Evolutionary conservation across 2,888 invertebrate species (phyloP).

Genomic region (Matsumyia berberina): DNA sequence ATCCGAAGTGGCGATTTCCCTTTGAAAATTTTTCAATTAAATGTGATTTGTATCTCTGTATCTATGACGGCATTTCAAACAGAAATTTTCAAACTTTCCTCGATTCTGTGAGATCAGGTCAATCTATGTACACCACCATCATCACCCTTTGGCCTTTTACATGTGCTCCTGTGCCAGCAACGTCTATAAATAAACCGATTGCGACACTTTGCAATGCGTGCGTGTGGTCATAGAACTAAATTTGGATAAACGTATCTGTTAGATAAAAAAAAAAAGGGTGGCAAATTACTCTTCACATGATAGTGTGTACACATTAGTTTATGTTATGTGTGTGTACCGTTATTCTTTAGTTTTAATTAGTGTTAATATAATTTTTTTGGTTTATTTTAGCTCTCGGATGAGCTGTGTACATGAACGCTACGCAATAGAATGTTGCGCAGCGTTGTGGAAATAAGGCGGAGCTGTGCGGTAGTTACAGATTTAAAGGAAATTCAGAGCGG

Average conservation of each 20-base stretch:
- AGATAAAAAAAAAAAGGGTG: conserved; percentile 26
- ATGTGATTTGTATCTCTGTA: background rate
- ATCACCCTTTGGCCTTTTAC: conserved; percentile 10
- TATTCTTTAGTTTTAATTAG: conserved; percentile 60
- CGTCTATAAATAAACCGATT: conserved; percentile 61
- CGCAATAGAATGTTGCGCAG: conserved; percentile 59
- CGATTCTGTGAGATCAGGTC: background rate
- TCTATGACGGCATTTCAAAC: background rate
- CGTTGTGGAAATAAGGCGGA: conserved; percentile 43
- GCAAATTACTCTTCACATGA: conserved; percentile 27
- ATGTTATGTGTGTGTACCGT: conserved; percentile 36
- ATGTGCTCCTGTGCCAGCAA: background rate
- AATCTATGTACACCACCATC: background rate
- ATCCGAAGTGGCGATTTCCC: background rate
- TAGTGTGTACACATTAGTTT: conserved; percentile 21
- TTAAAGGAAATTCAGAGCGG: conserved; percentile 62
- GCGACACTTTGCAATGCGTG: conserved; percentile 61
- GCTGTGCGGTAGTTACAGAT: conserved; percentile 15
- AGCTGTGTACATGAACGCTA: conserved; percentile 39
- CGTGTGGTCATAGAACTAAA: conserved; percentile 53
- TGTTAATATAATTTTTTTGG: conserved; percentile 46
- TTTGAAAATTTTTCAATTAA: background rate
- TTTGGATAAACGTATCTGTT: conserved; percentile 62
- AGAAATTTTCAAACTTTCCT: background rate
- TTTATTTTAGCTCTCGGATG: conserved; percentile 56